Conservation (phyloP, 2,888 invertebrate species). For the Brenthis ino region DNA sequence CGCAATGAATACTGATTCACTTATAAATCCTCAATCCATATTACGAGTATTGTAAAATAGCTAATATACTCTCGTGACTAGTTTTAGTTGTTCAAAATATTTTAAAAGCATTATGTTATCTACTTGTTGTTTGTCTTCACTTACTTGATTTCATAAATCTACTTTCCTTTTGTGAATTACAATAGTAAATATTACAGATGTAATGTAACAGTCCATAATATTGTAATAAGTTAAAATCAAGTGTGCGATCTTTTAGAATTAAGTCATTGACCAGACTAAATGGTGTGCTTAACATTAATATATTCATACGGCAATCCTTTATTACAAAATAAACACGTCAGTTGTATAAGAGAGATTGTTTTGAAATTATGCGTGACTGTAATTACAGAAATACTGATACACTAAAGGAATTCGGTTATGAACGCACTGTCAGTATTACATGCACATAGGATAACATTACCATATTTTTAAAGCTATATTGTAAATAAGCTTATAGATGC, state of each 20-base stretch:
- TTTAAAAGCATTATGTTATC: no score
- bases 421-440: background rate
- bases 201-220: background rate
- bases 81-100: no score
- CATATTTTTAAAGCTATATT: no score
- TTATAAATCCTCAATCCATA: no score
- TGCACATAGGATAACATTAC: background rate
- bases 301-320: slow-evolving; percentile 23
- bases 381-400: slow-evolving; percentile 17
- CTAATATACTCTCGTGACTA: no score
- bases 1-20: no score
- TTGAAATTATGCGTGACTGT: slow-evolving; percentile 18
- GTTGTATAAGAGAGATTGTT: slow-evolving; percentile 15
- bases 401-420: slow-evolving; percentile 8
- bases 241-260: background rate
- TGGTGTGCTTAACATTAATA: slow-evolving; percentile 13
- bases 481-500: no score
- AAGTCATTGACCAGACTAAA: slow-evolving; percentile 28
- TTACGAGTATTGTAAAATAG: no score
- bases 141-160: no score
- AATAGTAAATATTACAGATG: no score
- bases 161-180: no score
- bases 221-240: slow-evolving; percentile 9
- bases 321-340: slow-evolving; percentile 31
- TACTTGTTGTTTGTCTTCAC: no score